Percentiles rank a stretch among this genome's conserved stretches.
Evolutionary conservation across 2,797 vertebrate species (phyloP).

Genomic region (Galago senegalensis): DNA sequence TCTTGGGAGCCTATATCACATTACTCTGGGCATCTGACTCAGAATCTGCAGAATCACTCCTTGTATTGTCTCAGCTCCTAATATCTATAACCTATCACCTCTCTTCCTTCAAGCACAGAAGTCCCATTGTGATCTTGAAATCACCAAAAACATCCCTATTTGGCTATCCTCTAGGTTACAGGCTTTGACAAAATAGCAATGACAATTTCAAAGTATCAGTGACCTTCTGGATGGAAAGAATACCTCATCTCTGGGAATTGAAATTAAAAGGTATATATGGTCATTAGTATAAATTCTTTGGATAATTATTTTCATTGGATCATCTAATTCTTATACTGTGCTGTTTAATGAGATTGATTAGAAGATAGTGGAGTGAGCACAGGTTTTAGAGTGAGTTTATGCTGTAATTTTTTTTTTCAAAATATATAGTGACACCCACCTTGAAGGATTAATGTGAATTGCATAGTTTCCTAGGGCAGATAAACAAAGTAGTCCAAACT

Average conservation of each 20-base stretch:
- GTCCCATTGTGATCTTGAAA: neutral
- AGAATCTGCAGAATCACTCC: neutral
- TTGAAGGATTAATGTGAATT: neutral
- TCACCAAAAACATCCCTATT: neutral
- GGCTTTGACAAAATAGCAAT: neutral
- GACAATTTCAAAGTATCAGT: neutral
- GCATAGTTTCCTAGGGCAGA: neutral
- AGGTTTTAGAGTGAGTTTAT: neutral
- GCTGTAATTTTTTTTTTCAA: neutral
- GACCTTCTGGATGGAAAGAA: neutral
- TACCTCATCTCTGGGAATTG: neutral
- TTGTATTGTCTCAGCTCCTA: neutral
- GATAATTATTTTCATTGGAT: neutral
- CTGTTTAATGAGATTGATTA: neutral
- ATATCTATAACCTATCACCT: neutral
- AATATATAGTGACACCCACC: neutral
- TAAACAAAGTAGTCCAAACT: neutral
- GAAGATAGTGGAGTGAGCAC: neutral
- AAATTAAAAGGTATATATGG: neutral
- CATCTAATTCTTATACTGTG: neutral
- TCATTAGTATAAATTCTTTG: neutral
- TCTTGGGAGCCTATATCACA: neutral
- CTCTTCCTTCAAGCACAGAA: neutral
- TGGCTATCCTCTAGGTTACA: neutral
- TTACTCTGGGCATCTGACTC: neutral